These are phyloP conservation scores for Acanthisitta chloris DNA, from an alignment of 2,113 vertebrate genomes.

Conservation along the genomic window DNA sequence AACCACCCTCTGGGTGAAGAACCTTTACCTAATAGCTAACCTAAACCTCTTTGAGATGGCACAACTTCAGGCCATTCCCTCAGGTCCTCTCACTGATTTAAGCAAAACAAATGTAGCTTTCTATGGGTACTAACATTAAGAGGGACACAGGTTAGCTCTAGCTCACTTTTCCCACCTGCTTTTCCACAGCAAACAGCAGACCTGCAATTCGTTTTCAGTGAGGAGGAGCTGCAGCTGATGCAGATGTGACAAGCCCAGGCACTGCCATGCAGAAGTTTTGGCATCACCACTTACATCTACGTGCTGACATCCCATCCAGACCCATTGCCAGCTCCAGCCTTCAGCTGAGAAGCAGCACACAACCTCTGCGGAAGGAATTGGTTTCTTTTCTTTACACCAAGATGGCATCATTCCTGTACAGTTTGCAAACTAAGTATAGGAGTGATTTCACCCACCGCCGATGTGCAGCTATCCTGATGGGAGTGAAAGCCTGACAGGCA, in stretches of 20 bases:
- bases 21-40: no score
- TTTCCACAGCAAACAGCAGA: background rate
- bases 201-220: background rate
- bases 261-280: rapidly evolving
- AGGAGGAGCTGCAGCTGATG: rapidly evolving
- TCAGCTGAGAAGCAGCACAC: background rate
- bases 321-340: background rate
- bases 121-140: no score
- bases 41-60: no score
- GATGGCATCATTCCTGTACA: background rate
- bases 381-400: background rate
- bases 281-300: background rate
- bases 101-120: background rate
- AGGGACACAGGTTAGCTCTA: background rate
- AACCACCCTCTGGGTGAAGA: no score
- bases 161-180: background rate
- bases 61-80: no score
- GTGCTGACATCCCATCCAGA: background rate
- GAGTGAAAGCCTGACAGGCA: background rate
- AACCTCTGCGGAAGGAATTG: background rate
- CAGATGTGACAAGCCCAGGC: background rate
- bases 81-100: no score
- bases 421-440: background rate
- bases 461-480: background rate
- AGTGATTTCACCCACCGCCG: constrained; percentile 7